Base-by-base conservation (phyloP, 37 sponge, comb jelly and placozoan species). In the Petrosia ficiformis region DNA sequence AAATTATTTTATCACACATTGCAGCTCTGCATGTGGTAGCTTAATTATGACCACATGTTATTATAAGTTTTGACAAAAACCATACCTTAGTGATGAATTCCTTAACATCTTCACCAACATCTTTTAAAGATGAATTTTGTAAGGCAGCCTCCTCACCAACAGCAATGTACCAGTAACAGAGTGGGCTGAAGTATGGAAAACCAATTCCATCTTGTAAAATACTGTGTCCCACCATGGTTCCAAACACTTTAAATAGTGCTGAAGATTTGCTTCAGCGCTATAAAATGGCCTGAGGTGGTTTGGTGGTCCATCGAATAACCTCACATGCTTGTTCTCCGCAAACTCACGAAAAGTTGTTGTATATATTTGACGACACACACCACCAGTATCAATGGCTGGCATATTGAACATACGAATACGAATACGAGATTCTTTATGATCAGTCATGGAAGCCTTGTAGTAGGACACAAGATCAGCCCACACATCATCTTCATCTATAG, bases 181-280 rank as follows among this genome's bases (percentile, higher is more conserved):
- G 33, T 2, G 57, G 68, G 29, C 57, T 44, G 2, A 66, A 39
- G 39, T 67, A 78, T 28, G 79, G 79, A 30, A 78, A 3, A 2
- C 77, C 77, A 14, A 76, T 65, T 2, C 79, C 79, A 78, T 78
- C 79, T 68, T 78, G 79, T 3, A 1, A 29, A 68, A 78, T 67
- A 37, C 79, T 78, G 58, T 78, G 75, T 11, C 37, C 30, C 11
- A 78, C 33, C 59, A 78, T 78, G 1, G n/a, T 8, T 8, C 79
- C 79, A 3, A 78, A 36, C 2, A 68, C 58, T 54, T 78, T 78
- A 25, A 78, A 32, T 1, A 78, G 36, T 26, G 69, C 79, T 31
- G 70, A 68, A 14, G 69, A 67, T 68, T 56, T 40, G 40, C 59
- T 31, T 54, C 58, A 52, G 79, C 69, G 21, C 37, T 48, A 42